A percentile compares a stretch with the other conserved stretches of the same genome.
Conservation (phyloP, 2,797 vertebrate species). For the Capromys pilorides region DNA sequence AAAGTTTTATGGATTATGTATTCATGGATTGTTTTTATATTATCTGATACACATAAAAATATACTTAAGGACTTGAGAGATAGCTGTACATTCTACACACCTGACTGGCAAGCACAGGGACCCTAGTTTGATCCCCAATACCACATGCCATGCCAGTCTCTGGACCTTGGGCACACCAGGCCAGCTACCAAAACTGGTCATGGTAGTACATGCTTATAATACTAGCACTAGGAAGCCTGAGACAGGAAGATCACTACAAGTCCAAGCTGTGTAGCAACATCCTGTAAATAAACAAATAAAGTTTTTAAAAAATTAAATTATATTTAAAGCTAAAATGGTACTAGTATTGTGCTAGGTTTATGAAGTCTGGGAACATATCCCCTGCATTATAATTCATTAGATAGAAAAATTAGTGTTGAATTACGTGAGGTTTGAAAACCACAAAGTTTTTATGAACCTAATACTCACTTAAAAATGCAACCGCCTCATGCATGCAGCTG, state of each 20-base stretch:
- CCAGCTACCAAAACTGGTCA: no score
- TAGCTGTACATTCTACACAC: no score
- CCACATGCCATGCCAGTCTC: no score
- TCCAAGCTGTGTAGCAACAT: no score
- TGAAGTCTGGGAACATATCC: slow-evolving; percentile 36
- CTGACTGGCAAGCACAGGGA: no score
- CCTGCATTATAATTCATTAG: slow-evolving; percentile 55
- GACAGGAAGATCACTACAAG: no score
- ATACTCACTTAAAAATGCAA: slow-evolving; percentile 61
- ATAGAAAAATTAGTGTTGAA: slow-evolving; percentile 67
- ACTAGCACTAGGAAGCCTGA: no score
- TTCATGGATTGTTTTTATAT: slow-evolving; percentile 61
- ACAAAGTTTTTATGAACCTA: slow-evolving; percentile 60
- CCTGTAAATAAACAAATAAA: no score
- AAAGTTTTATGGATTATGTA: slow-evolving; percentile 55
- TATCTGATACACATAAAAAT: slow-evolving; percentile 67
- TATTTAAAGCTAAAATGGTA: slow-evolving; percentile 64
- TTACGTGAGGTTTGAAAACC: slow-evolving; percentile 68
- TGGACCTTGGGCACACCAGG: no score
- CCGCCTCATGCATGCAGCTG: background rate
- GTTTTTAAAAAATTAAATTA: background rate
- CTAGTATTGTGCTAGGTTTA: slow-evolving; percentile 62
- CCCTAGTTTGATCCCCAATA: no score
- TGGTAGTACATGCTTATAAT: no score
- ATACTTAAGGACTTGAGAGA: no score